Conservation (phyloP, 2,888 invertebrate species). For the Latrodectus elegans region DNA sequence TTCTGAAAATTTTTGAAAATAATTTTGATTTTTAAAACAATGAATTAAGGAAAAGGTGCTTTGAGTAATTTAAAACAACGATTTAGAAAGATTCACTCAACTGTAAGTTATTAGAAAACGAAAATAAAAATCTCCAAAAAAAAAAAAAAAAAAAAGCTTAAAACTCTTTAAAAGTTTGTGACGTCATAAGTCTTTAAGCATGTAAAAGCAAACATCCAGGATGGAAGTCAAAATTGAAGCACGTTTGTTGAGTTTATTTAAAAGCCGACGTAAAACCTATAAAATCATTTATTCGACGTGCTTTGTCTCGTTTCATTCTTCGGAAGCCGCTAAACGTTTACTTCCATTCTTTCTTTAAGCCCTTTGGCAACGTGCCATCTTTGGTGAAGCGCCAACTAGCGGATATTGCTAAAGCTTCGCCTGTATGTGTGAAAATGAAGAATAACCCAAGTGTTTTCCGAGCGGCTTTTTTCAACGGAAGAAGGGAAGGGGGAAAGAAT, state of each 20-base stretch:
- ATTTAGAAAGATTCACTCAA: no score
- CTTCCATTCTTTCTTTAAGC: slow-evolving; percentile 13
- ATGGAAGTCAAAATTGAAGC: background rate
- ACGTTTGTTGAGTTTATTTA: slow-evolving; percentile 16
- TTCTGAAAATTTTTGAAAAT: no score
- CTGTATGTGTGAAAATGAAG: background rate
- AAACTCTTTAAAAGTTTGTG: background rate
- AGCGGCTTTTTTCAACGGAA: background rate
- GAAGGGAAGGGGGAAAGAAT: background rate
- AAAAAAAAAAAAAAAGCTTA: background rate
- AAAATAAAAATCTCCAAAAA: no score
- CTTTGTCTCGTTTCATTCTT: background rate
- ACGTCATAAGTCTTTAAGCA: background rate
- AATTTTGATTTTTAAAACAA: no score
- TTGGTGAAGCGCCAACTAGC: slow-evolving; percentile 22
- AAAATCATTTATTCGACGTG: slow-evolving; percentile 33
- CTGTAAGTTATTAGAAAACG: no score
- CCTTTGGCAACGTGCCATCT: slow-evolving; percentile 34
- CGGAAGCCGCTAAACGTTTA: background rate
- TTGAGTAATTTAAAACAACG: no score
- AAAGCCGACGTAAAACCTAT: slow-evolving; percentile 15
- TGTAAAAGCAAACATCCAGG: background rate
- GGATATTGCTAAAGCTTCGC: slow-evolving; percentile 8
- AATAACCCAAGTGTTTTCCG: slow-evolving; percentile 5
- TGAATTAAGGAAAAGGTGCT: no score